phyloP scores from a whole-genome alignment of 2,797 vertebrate species.

The Diglossa cyanea region DNA sequence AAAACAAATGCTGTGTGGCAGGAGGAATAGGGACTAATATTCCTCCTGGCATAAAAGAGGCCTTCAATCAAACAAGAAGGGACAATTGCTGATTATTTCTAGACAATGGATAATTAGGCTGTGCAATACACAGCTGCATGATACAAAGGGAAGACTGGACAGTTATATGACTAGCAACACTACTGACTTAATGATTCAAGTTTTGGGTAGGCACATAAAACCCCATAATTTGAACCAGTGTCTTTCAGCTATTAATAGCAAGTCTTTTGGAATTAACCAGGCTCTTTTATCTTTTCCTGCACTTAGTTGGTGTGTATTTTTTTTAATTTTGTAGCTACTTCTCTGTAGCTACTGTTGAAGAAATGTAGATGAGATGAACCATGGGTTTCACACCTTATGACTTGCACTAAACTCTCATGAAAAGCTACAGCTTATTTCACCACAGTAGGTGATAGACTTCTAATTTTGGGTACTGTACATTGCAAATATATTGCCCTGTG shows the following conservation, averaged over 20 bases:
- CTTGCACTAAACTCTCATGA: not conserved
- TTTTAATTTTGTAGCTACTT: not conserved
- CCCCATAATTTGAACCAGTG: not conserved
- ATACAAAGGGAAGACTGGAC: conserved; percentile 50
- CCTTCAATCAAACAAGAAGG: conserved; percentile 49
- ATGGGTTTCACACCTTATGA: not conserved
- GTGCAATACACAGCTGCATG: conserved; percentile 49
- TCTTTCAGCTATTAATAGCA: not conserved
- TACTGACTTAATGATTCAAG: conserved; percentile 51
- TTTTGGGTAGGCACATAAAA: conserved; percentile 8
- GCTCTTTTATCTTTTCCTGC: not conserved
- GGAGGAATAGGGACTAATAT: not conserved
- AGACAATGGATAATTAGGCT: conserved; percentile 56
- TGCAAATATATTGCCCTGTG: not conserved
- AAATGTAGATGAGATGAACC: not conserved
- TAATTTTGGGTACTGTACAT: not conserved
- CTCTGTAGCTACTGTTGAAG: not conserved
- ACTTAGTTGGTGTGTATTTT: not conserved
- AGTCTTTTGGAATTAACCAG: not conserved
- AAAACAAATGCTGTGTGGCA: not conserved
- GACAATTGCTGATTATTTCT: conserved; percentile 57
- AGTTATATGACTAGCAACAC: conserved; percentile 24
- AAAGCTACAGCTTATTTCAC: not conserved
- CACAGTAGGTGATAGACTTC: not conserved
- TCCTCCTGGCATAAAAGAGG: not conserved